Evolutionary conservation across 2,797 vertebrate genomes (phyloP), one percentile per base, ranked within the genome.

Genomic region (Psittacula echo): DNA sequence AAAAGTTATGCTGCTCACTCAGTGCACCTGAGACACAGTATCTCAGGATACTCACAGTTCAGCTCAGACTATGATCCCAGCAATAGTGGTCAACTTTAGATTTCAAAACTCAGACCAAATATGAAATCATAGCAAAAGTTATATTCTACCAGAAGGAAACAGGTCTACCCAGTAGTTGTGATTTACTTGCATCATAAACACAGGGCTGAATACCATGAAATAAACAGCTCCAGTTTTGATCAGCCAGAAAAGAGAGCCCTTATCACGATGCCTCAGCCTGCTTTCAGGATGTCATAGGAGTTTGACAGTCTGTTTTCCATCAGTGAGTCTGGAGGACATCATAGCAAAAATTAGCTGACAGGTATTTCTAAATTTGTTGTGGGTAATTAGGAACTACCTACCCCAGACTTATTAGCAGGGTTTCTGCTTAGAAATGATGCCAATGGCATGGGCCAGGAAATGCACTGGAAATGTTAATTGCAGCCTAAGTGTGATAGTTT

Each of bases 351-450:
- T 41, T 53, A 92, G 39, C 50, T 84, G 79, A 62, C 27, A 78
- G 41, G 30, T 85, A 79, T 75, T 95, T 87, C 79, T 93, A 73
- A 76, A 90, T 92, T 93, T 77, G 39, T 54, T 84, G 65, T 61
- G 41, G 45, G 32, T 77, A 90, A 76, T 70, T 89, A 83, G n/a
- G 32, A 87, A 64, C 37, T 39, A 39, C 37, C 37, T 39, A 39
- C n/a, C 29, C 62, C 10, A 34, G 73, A 51, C 60, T 88, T 70
- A 19, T 44, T 85, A 71, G 29, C 26, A 83, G 39, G 7, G 8
- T 16, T 81, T 64, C 62, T 86, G 39, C 66, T 87, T 65, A 16
- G 60, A 74, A 83, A 72, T 18, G 2, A 14, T 82, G 37, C 37
- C 72, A 70, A 22, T 20, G 20, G 29, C 62, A 47, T 2, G 11